These are phyloP conservation scores for Mohoua ochrocephala DNA, from an alignment of 2,113 vertebrate species.

Conservation along the genomic window DNA sequence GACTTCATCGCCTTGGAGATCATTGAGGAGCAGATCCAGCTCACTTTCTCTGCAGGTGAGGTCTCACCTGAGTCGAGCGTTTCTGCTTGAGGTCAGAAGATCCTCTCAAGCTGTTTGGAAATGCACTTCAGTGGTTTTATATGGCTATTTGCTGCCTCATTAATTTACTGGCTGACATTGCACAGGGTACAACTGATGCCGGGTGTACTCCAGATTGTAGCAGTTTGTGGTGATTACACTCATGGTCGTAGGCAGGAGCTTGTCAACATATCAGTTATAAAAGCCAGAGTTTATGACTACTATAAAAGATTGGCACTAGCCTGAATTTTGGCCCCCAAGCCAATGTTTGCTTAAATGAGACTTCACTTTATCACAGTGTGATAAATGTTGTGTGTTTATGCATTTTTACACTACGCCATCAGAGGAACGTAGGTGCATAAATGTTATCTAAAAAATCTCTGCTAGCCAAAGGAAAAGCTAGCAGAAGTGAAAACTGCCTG, in stretches of 20 bases:
- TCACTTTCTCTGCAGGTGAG: conserved; percentile 95
- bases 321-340: neutral
- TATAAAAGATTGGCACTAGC: neutral
- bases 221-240: neutral
- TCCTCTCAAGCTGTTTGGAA: neutral
- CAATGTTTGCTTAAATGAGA: neutral
- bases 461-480: neutral
- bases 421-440: neutral
- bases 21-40: conserved; percentile 93
- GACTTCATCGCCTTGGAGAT: conserved; percentile 96
- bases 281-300: conserved; percentile 6
- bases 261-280: conserved; percentile 11
- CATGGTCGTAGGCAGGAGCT: neutral
- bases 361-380: neutral
- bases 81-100: neutral
- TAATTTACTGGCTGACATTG: neutral
- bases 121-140: neutral
- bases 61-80: rapidly evolving
- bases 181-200: neutral
- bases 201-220: neutral
- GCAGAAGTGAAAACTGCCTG: neutral
- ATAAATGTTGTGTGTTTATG: neutral
- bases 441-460: neutral
- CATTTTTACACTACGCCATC: neutral
- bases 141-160: neutral